Evolutionary conservation across 1,140 invertebrate genomes (phyloP).

Genomic region (Nasonia longicornis): DNA sequence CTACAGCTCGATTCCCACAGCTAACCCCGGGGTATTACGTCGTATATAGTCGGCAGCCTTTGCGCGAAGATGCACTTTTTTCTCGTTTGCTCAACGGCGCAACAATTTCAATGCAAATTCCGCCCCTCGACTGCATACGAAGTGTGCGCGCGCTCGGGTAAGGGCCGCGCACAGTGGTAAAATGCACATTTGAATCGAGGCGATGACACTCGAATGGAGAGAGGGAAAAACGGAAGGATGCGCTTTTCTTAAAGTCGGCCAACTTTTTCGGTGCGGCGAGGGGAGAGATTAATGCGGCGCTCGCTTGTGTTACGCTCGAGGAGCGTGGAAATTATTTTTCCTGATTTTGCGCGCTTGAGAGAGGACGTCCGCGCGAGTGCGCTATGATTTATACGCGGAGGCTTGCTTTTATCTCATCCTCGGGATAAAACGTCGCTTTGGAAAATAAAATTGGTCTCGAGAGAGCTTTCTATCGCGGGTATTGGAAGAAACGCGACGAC

Average conservation of each 20-base stretch:
- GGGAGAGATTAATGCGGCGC: background rate
- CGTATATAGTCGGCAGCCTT: background rate
- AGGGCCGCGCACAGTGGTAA: background rate
- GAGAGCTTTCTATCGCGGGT: no score
- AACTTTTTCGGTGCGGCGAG: background rate
- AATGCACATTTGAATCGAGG: background rate
- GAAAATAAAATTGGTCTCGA: no score
- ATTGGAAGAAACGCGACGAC: no score
- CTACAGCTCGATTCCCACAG: background rate
- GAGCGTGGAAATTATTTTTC: background rate
- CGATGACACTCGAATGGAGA: background rate
- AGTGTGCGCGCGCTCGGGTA: constrained; percentile 38
- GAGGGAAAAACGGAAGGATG: background rate
- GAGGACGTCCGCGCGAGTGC: no score
- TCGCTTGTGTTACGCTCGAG: background rate
- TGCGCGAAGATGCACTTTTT: constrained; percentile 14
- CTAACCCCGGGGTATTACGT: background rate
- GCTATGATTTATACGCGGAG: background rate
- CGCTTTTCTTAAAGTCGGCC: background rate
- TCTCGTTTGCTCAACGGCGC: constrained; percentile 47
- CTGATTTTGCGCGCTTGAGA: background rate
- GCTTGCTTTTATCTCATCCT: no score
- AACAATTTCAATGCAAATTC: constrained; percentile 63
- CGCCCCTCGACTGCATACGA: constrained; percentile 54
- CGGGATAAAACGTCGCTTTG: no score